Evolutionary conservation across 2,113 vertebrate species (phyloP).

Genomic region (Campylorhamphus procurvoides): DNA sequence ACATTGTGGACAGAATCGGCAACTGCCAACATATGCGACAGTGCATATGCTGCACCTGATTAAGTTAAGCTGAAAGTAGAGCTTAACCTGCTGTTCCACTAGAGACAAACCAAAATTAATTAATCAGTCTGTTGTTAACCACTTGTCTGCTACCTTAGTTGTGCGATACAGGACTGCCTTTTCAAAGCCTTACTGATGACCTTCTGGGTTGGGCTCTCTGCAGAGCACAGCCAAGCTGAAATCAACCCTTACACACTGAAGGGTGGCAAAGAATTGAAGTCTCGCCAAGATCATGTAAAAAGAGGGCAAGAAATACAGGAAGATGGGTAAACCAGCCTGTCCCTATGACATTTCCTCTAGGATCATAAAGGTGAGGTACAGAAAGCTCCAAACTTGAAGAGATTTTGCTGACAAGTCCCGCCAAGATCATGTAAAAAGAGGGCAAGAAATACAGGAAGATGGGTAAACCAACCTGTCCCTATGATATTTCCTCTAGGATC

Average conservation of each 20-base stretch:
- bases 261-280: background rate
- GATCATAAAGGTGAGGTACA: background rate
- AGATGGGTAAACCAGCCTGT: background rate
- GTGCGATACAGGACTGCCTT: background rate
- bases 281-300: background rate
- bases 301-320: background rate
- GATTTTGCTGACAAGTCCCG: background rate
- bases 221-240: background rate
- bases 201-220: background rate
- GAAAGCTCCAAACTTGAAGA: background rate
- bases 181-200: background rate
- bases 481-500: background rate
- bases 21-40: constrained; percentile 32
- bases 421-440: background rate
- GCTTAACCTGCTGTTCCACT: constrained; percentile 47
- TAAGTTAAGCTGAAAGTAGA: constrained; percentile 56
- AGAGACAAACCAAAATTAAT: constrained; percentile 43
- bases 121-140: constrained; percentile 36
- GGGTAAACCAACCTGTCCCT: background rate
- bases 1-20: constrained; percentile 47
- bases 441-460: background rate
- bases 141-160: constrained; percentile 8
- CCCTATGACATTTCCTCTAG: background rate
- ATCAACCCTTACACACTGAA: background rate
- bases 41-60: constrained; percentile 51